A percentile compares a stretch with the other conserved stretches of the same genome.
phyloP scores from a whole-genome alignment of 2,113 vertebrate species.

The Spea multiplicata region DNA sequence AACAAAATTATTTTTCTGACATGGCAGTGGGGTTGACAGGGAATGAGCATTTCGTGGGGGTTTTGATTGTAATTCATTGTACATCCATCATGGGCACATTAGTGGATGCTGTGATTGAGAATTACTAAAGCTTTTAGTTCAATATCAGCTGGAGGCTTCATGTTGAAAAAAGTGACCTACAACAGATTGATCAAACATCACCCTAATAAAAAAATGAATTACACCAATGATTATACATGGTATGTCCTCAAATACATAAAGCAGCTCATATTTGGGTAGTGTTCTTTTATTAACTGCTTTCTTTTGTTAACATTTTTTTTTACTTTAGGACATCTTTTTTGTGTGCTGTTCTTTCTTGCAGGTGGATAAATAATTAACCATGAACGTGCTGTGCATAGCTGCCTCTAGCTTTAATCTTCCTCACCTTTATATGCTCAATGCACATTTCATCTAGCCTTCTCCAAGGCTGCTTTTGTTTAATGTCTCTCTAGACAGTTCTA shows the following conservation, averaged over 20 bases:
- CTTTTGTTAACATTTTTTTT: conserved; percentile 1
- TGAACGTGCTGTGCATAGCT: conserved; percentile 31
- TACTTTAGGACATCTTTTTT: conserved; percentile 14
- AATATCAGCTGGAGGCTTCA: too few species aligned
- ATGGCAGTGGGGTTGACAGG: too few species aligned
- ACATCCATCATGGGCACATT: too few species aligned
- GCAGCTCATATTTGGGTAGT: neutral
- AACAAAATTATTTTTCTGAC: too few species aligned
- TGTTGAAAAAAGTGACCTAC: too few species aligned
- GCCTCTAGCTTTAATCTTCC: conserved; percentile 29
- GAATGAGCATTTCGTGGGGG: too few species aligned
- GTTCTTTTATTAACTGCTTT: conserved; percentile 7
- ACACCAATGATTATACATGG: too few species aligned
- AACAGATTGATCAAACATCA: too few species aligned
- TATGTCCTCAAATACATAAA: neutral
- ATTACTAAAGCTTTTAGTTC: too few species aligned
- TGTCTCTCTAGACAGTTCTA: conserved; percentile 17
- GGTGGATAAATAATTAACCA: conserved; percentile 45
- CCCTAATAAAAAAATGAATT: too few species aligned
- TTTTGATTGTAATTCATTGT: too few species aligned
- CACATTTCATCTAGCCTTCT: conserved; percentile 17
- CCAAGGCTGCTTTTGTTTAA: conserved; percentile 37
- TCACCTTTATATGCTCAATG: conserved; percentile 31
- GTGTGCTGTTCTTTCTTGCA: conserved; percentile 31
- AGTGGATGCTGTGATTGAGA: too few species aligned